Base-by-base conservation (phyloP, 2,797 vertebrate genomes). In the Salmo trutta region DNA sequence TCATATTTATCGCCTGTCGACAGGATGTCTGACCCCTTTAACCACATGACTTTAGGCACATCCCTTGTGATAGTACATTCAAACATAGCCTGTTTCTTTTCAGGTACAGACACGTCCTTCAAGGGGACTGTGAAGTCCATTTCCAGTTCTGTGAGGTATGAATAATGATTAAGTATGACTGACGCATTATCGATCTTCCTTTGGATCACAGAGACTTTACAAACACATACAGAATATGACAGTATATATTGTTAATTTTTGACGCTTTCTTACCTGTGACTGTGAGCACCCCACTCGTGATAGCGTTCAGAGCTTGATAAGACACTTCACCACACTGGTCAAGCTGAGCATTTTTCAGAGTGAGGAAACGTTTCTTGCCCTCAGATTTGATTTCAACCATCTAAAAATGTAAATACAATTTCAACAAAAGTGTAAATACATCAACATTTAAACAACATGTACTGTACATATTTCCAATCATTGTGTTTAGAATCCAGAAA, bases 21-120 rank as follows among this genome's bases (percentile, higher is more conserved):
- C 56, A 99, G 92, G 86, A 99, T 96, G 88, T 99, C 97, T 80
- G 90, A 93, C 79, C 96, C 97, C 92, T 93, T 97, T 41, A 95
- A 95, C 98, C 98, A 99, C 89, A 96, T 90, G 89, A 97, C 97
- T 83, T 97, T 97, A 77, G 97, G 89, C 82, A 98, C 97, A 88
- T 99, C 97, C 87, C 96, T 96, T 7, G 95, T 99, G 81, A 99
- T 96, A 82, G 91, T 92, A 86, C 98, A 99, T 80, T 99, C 96
- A 92, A 99, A 99, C 82, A 97, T 96, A 75, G 97, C 97, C 79
- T 99, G 98, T 89, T 97, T 96, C 90, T 93, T 98, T 93, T 99
- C 98, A 86, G 96, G 97, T 77, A 99, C 98, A 59, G 95, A 95
- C 84, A 99, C 93, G 24, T 99, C 98, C 93, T 96, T 97, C 65